Base-by-base conservation (phyloP, 2,888 invertebrate genomes). In the Neocrepidodera transversa region DNA sequence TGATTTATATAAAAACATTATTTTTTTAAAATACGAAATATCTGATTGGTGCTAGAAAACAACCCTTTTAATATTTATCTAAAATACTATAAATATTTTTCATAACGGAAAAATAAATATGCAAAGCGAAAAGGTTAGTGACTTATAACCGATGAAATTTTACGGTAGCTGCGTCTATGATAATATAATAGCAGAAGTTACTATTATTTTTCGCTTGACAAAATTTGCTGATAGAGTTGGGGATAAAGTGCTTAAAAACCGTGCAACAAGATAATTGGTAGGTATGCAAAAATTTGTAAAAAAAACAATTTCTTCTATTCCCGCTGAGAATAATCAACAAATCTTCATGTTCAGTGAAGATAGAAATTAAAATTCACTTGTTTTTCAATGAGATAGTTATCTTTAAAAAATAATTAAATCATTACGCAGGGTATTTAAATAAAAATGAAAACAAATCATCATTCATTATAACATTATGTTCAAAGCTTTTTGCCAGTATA, bases 111-210 rank as follows among this genome's bases (percentile, higher is more conserved):
- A n/a, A n/a, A n/a, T n/a, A 40, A 40, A 16, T 40, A 40, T 40
- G 40, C 17, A 13, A 16, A 40, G 17, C 18, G 8, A 18, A 62
- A 64, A 72, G 73, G 74, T 74, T 74, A 73, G 71, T 71, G 73
- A 74, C 74, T 71, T 68, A 72, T 70, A 73, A 73, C 71, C 71
- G 72, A 71, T 71, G 68, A 74, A 70, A 73, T 73, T 73, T 74
- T 70, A 73, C 74, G 74, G 71, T 74, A 68, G 68, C 68, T 72
- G 75, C 69, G 69, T 71, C 68, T 26, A 69, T 70, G 71, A 72
- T 68, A 70, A 69, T 70, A 69, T 65, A 66, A 52, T 63, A 60
- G 62, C 60, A 63, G 64, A 62, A 63, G 62, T 64, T 54, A 62
- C 63, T 68, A 65, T 68, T 66, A 67, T 67, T 45, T 58, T 58